These are phyloP conservation scores for Onchidella celtica DNA, from an alignment of 2,888 invertebrate species.

Conservation along the genomic window DNA sequence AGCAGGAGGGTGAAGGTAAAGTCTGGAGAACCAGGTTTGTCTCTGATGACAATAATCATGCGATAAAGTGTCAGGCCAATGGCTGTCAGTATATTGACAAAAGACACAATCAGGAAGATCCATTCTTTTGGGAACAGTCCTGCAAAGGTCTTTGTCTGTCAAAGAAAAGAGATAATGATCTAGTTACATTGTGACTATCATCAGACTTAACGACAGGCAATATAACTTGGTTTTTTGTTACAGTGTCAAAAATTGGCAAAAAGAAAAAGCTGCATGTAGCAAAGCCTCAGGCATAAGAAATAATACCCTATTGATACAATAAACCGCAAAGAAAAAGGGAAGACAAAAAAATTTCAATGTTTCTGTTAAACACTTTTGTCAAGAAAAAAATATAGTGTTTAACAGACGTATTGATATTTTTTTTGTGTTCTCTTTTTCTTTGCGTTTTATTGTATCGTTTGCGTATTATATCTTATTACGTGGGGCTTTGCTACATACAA, in stretches of 20 bases:
- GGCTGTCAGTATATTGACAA: slow-evolving; percentile 68
- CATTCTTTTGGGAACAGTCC: slow-evolving; percentile 69
- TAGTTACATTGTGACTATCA: not conserved
- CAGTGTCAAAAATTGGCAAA: not conserved
- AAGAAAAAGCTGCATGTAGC: too few species aligned
- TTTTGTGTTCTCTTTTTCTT: too few species aligned
- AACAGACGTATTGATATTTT: too few species aligned
- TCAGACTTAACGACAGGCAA: not conserved
- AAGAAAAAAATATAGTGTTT: not conserved
- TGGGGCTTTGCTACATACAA: too few species aligned
- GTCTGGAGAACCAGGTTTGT: slow-evolving; percentile 60
- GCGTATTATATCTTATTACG: too few species aligned
- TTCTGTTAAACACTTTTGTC: too few species aligned
- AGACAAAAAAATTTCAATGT: too few species aligned
- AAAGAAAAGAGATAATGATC: not conserved
- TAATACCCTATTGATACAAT: not conserved
- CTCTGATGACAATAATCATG: slow-evolving; percentile 61
- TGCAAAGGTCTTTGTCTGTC: slow-evolving; percentile 71
- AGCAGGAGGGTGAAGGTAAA: slow-evolving; percentile 75
- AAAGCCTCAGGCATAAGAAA: not conserved
- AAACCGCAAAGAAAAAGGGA: not conserved
- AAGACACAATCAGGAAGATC: slow-evolving; percentile 67
- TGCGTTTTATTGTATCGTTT: too few species aligned
- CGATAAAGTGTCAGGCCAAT: slow-evolving; percentile 69
- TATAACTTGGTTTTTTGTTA: not conserved